A percentile compares a stretch with the other conserved stretches of the same genome.
Evolutionary conservation across 2,797 vertebrate genomes (phyloP).

Genomic region (Lutjanus campechanus): DNA sequence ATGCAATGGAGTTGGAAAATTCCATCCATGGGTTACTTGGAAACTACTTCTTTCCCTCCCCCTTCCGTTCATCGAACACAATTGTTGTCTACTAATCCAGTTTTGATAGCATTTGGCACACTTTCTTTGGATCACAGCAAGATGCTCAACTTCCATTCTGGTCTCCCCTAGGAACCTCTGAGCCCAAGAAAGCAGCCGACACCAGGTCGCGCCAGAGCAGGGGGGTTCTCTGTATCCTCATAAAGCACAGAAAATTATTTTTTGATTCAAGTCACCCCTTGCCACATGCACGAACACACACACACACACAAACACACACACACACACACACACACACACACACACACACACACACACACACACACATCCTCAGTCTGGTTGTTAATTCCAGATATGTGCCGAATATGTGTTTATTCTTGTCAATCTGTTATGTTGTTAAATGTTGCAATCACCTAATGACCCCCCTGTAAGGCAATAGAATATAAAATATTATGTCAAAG

Average conservation of each 20-base stretch:
- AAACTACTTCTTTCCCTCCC: slow-evolving; percentile 80
- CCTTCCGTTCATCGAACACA: slow-evolving; percentile 84
- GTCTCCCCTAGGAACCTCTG: slow-evolving; percentile 88
- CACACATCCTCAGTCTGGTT: slow-evolving; percentile 48
- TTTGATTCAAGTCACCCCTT: slow-evolving; percentile 81
- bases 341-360: slow-evolving; percentile 30
- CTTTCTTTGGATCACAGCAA: slow-evolving; percentile 90
- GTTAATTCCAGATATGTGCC: slow-evolving; percentile 70
- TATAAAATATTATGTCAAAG: slow-evolving; percentile 83
- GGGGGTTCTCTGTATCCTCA: slow-evolving; percentile 75
- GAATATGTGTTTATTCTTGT: slow-evolving; percentile 74
- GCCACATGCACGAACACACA: slow-evolving; percentile 37
- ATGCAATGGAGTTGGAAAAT: slow-evolving; percentile 77
- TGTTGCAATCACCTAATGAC: slow-evolving; percentile 77
- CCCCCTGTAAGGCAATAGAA: slow-evolving; percentile 75
- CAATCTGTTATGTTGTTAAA: slow-evolving; percentile 76
- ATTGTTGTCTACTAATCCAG: slow-evolving; percentile 89
- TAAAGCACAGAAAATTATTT: slow-evolving; percentile 81
- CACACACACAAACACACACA: slow-evolving; percentile 18
- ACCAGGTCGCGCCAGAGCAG: slow-evolving; percentile 79
- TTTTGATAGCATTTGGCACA: slow-evolving; percentile 92
- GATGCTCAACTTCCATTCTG: slow-evolving; percentile 89
- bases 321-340: slow-evolving; percentile 27
- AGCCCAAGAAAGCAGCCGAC: slow-evolving; percentile 85
- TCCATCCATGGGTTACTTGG: slow-evolving; percentile 85